phyloP scores from a whole-genome alignment of 2,797 vertebrate species.

The Thamnophis elegans region DNA sequence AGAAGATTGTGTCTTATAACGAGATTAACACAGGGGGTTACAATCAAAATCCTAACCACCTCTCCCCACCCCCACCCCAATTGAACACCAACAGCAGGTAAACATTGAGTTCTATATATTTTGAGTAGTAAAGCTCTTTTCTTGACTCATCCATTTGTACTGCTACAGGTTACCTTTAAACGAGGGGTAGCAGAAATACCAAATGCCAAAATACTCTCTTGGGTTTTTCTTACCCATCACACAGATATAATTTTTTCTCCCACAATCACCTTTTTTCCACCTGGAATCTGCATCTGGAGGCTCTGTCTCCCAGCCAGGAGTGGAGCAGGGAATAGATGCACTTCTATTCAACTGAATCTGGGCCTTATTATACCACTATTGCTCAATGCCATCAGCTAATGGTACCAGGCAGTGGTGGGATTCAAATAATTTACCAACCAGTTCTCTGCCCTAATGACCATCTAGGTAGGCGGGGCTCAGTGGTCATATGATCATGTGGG shows the following conservation, averaged over 20 bases:
- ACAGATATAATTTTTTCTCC: not conserved
- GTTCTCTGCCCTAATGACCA: too few relatives aligned
- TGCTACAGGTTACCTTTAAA: not conserved
- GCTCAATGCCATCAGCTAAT: not conserved
- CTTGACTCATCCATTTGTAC: too few relatives aligned
- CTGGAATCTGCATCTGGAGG: not conserved
- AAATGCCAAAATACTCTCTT: not conserved
- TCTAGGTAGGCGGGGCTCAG: too few relatives aligned
- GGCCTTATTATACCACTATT: not conserved
- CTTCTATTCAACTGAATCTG: not conserved
- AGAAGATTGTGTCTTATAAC: too few relatives aligned
- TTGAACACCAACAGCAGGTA: too few relatives aligned
- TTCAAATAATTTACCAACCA: too few relatives aligned
- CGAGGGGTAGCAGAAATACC: not conserved
- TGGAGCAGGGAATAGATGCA: not conserved
- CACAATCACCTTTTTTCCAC: not conserved
- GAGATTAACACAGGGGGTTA: too few relatives aligned
- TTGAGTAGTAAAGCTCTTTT: not conserved
- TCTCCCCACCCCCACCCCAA: too few relatives aligned
- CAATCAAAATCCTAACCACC: too few relatives aligned
- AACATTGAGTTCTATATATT: not conserved
- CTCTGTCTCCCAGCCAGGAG: not conserved
- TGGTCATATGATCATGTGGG: too few relatives aligned
- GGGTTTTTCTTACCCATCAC: not conserved
- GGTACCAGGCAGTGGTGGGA: too few relatives aligned